These are phyloP conservation scores for Cephus spinipes DNA, from an alignment of 2,888 invertebrate genomes.

Conservation along the genomic window DNA sequence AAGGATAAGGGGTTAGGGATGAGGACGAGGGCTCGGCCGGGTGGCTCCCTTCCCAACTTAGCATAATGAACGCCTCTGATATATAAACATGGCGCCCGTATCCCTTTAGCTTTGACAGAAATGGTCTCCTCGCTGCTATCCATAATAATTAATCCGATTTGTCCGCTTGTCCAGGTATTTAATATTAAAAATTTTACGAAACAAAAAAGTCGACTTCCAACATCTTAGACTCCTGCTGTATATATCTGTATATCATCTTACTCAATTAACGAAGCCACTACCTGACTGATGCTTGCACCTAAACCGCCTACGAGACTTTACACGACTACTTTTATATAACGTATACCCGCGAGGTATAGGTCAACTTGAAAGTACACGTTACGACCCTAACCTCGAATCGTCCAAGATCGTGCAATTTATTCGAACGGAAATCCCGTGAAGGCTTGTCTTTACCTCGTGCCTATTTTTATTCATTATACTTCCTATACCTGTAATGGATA, in stretches of 20 bases:
- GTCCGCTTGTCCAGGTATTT: not conserved
- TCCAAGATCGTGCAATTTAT: not conserved
- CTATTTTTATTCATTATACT: not conserved
- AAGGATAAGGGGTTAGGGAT: not conserved
- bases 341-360: not conserved
- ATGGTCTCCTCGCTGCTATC: not conserved
- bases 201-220: not conserved
- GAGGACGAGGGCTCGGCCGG: conserved; percentile 4
- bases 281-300: not conserved
- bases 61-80: conserved; percentile 39
- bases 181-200: not conserved
- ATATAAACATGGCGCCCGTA: conserved; percentile 35
- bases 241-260: not conserved
- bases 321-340: not conserved
- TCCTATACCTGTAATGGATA: not conserved
- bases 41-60: conserved; percentile 29
- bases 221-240: not conserved
- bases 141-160: not conserved
- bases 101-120: conserved; percentile 13
- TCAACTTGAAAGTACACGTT: not conserved
- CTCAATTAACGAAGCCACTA: not conserved
- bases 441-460: not conserved
- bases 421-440: not conserved
- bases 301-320: not conserved
- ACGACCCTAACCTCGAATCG: not conserved